These are phyloP conservation scores for Caenorhabditis inopinata DNA, from an alignment of 1,140 invertebrate genomes.

Conservation along the genomic window DNA sequence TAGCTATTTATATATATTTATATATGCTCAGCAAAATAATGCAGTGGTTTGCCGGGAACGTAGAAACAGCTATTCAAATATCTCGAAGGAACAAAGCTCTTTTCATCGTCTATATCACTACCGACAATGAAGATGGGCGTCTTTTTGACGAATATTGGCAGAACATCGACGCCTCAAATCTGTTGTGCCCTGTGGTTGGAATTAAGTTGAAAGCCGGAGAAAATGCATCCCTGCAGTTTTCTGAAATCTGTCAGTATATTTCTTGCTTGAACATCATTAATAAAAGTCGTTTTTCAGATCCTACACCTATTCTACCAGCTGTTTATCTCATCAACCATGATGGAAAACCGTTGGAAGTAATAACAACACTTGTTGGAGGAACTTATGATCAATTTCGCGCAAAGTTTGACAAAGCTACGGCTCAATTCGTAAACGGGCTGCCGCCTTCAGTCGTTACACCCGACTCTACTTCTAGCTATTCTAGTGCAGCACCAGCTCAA, in stretches of 20 bases:
- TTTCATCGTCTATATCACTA: neutral
- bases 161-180: neutral
- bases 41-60: neutral
- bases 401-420: conserved; percentile 6
- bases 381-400: neutral
- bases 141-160: neutral
- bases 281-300: neutral
- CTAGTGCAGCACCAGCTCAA: too few relatives aligned
- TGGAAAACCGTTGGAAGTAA: neutral
- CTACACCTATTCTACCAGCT: neutral
- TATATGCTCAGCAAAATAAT: neutral
- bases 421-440: neutral
- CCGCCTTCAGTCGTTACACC: neutral
- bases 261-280: too few relatives aligned
- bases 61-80: neutral
- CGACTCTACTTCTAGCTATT: neutral
- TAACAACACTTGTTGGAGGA: neutral
- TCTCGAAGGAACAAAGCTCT: neutral
- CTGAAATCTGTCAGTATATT: neutral
- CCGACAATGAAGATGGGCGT: neutral
- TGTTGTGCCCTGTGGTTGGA: neutral
- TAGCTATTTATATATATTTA: too few relatives aligned
- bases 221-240: neutral
- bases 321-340: neutral
- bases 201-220: neutral